Base-by-base conservation (phyloP, 2,888 invertebrate species). In the Tachina fera region DNA sequence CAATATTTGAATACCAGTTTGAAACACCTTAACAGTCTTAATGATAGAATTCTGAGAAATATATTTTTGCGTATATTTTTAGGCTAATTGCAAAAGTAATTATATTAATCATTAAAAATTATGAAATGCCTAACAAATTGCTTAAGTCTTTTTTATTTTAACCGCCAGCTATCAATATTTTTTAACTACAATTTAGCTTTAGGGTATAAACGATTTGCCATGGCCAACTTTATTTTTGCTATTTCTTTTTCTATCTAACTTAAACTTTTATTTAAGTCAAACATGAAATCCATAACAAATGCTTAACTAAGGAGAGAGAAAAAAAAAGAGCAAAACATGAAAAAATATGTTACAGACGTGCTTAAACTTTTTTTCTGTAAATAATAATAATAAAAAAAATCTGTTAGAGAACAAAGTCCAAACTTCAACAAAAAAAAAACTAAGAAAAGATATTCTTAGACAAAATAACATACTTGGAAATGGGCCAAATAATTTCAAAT, bases 341-440 rank as follows among this genome's bases (percentile, higher is more conserved):
- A 56, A 63, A 47, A 70, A 82, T 82, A 39, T 63, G 39, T 49
- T 76, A 70, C 76, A 82, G 76, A 76, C 76, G 76, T 76, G 76
- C 63, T 75, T 13, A 76, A 82, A 60, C 39, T 61, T 75, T 31
- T 31, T 31, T 60, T 51, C 2, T 61, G 11, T 31, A 82, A 70
- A 70, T 63, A 61, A 67, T 61, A 31, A 31, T 31, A 31, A 31
- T 31, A 31, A 80, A 56, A 60, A 47, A 72, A 72, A 51, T 74
- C 49, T 53, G 47, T 65, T 76, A 31, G 65, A 31, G 61, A 43
- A 43, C 65, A 76, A 65, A 56, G 43, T 75, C 43, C 31, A 75
- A 53, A 51, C 16, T 11, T 8, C 31, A 43, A n/a, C n/a, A n/a
- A n/a, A n/a, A n/a, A n/a, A 39, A 22, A 75, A 58, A 43, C 31